Percentiles rank a stretch among this genome's conserved stretches.
Evolutionary conservation across 2,113 vertebrate species (phyloP).

Genomic region (Protomyctophum bolini): DNA sequence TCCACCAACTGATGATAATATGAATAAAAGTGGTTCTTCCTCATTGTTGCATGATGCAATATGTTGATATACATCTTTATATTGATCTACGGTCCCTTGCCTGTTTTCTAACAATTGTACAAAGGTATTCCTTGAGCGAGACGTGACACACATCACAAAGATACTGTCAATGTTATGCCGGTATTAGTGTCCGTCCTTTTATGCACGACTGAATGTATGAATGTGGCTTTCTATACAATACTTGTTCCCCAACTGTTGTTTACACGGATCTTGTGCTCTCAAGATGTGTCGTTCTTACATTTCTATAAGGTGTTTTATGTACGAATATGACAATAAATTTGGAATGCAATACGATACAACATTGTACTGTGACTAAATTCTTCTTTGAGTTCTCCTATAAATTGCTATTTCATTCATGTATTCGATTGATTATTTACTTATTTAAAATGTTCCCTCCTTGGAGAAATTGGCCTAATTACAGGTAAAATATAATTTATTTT

Average conservation of each 20-base stretch:
- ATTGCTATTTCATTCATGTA: neutral
- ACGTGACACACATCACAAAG: slow-evolving; percentile 26
- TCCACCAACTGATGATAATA: slow-evolving; percentile 21
- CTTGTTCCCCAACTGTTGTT: slow-evolving; percentile 52
- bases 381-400: neutral
- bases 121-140: slow-evolving; percentile 19
- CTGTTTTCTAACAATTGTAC: slow-evolving; percentile 48
- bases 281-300: slow-evolving; percentile 59
- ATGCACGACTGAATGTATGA: slow-evolving; percentile 71
- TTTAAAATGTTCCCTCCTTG: too few relatives aligned
- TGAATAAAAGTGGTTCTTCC: slow-evolving; percentile 58
- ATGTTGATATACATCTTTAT: slow-evolving; percentile 53
- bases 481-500: too few relatives aligned
- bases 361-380: neutral
- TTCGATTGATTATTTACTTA: neutral
- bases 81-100: slow-evolving; percentile 25
- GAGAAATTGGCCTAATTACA: too few relatives aligned
- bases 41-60: slow-evolving; percentile 75
- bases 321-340: slow-evolving; percentile 70
- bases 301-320: slow-evolving; percentile 75
- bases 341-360: slow-evolving; percentile 58
- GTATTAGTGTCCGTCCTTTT: slow-evolving; percentile 47
- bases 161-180: slow-evolving; percentile 21
- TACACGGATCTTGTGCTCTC: slow-evolving; percentile 61
- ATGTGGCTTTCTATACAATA: slow-evolving; percentile 60